Percentiles rank a stretch among this genome's conserved stretches.
These are phyloP conservation scores for Sebastes melanostomus DNA, from an alignment of 2,797 vertebrate species.

Conservation along the genomic window DNA sequence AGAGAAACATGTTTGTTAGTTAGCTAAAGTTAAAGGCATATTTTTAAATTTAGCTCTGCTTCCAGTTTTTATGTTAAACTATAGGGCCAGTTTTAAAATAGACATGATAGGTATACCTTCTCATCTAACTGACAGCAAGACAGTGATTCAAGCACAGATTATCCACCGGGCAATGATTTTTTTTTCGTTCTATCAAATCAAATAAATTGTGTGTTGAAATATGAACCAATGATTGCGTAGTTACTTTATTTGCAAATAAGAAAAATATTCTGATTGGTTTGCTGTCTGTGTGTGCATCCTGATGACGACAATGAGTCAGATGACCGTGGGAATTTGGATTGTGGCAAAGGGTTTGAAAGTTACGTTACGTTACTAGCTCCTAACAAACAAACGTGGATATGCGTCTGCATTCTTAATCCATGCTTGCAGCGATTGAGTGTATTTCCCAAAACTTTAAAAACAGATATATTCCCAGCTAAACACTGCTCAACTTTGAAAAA, in stretches of 20 bases:
- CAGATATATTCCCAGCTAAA: neutral
- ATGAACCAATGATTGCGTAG: too few relatives aligned
- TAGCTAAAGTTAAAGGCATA: neutral
- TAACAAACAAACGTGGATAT: too few relatives aligned
- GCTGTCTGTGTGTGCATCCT: too few relatives aligned
- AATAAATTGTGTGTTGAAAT: too few relatives aligned
- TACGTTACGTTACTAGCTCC: too few relatives aligned
- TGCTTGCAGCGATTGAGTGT: neutral
- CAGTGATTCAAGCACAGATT: neutral
- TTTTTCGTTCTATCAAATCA: too few relatives aligned
- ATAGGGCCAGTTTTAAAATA: neutral
- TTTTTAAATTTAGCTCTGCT: neutral
- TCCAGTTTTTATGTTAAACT: neutral
- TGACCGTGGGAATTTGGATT: too few relatives aligned
- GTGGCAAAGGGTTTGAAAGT: too few relatives aligned
- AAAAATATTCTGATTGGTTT: neutral
- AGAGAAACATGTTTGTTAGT: neutral
- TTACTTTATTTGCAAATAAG: neutral
- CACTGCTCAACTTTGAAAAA: neutral
- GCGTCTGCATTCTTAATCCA: too few relatives aligned
- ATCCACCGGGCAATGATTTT: too few relatives aligned
- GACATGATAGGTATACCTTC: neutral
- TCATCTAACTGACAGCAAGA: neutral
- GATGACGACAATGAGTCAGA: neutral
- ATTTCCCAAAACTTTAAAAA: neutral